Evolutionary conservation across 2,113 vertebrate species (phyloP).

Genomic region (Apeltes quadracus): DNA sequence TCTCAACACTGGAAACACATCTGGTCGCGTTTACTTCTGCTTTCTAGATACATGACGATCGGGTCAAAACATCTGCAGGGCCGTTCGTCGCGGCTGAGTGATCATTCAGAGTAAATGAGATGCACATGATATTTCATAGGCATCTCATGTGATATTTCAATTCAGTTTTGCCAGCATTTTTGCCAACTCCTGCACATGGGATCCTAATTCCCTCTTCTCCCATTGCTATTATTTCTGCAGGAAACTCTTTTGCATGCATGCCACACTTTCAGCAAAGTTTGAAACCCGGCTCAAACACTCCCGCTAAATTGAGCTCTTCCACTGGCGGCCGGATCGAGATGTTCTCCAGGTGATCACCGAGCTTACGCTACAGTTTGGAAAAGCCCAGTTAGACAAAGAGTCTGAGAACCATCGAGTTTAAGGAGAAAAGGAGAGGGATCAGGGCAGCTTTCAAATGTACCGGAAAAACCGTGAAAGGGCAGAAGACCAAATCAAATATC

Average conservation of each 20-base stretch:
- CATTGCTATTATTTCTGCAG: neutral
- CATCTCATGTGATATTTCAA: too few relatives aligned
- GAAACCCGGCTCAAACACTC: conserved; percentile 17
- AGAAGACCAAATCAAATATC: neutral
- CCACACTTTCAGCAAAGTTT: conserved; percentile 15
- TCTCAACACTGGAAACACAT: neutral
- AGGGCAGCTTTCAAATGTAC: neutral
- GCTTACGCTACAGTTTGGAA: conserved; percentile 42
- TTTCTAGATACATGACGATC: neutral
- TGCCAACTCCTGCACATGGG: neutral
- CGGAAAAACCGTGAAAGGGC: neutral
- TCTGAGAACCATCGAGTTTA: conserved; percentile 6
- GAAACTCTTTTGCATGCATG: neutral
- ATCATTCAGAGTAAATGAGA: neutral
- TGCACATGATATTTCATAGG: too few relatives aligned
- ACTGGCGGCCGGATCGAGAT: conserved; percentile 29
- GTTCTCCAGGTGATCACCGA: conserved; percentile 31
- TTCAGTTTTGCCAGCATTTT: neutral
- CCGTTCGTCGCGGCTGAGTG: neutral
- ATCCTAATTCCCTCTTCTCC: neutral
- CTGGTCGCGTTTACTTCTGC: neutral
- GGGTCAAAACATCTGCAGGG: conserved; percentile 2
- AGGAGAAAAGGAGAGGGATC: conserved; percentile 8
- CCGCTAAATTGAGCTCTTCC: neutral
- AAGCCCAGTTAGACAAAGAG: conserved; percentile 35